Base-by-base conservation (phyloP, 2,113 vertebrate species). In the Seriola quinqueradiata region DNA sequence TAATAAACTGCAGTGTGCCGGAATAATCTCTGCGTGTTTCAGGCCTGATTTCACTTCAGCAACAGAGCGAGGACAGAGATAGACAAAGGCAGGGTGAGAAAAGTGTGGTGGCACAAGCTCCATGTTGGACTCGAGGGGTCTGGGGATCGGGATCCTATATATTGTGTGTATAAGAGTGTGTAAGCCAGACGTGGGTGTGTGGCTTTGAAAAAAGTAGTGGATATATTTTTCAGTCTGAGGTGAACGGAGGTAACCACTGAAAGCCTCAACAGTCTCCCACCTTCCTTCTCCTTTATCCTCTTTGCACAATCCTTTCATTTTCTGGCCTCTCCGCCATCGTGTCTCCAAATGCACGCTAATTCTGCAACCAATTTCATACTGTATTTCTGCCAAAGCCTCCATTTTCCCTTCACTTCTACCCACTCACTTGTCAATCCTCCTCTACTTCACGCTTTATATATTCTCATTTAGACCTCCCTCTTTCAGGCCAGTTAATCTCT, bases 351-450 rank as follows among this genome's bases (percentile, higher is more conserved):
- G 48, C 68, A 70, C 65, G 71, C 68, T 82, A 81, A 88, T 83
- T 85, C 81, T 85, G 78, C 84, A 82, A 84, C 82, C 81, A 86
- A 92, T 89, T 89, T 91, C 60, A 82, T 79, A 77, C 71, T 68
- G 55, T 55, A 70, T 86, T 72, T 84, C 78, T 87, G 70, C 82
- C 83, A 88, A 88, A 90, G 83, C 64, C 79, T 83, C 64, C 60
- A 88, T 86, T 91, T 91, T 86, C 54, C 70, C 54, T 61, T 86
- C 81, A 85, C 82, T 85, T 88, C 87, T 83, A 75, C 90, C 88
- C 86, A 87, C 88, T 87, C 89, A 78, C 85, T 87, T 92, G 87
- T 89, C 90, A 90, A 78, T 88, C 73, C 77, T 70, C 67, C 70
- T 79, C 81, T 71, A 59, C 58, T 75, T 89, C 76, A 82, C 14